Evolutionary conservation across 1,140 invertebrate genomes (phyloP), one percentile per base, ranked within the genome.

Genomic region (Saccostrea cuccullata): DNA sequence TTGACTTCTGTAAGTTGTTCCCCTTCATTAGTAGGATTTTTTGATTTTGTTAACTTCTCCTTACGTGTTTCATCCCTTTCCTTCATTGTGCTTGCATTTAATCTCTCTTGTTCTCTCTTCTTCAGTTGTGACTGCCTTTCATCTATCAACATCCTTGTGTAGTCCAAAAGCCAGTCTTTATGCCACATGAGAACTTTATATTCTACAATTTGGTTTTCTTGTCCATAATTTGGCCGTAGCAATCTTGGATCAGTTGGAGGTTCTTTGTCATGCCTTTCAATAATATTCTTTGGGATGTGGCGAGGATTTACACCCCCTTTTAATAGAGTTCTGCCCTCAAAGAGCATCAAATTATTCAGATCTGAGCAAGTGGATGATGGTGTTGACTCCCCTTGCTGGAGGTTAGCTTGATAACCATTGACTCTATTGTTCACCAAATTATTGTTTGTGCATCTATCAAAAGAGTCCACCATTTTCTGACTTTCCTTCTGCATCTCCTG

Each of bases 261-360:
- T 30, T 87, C 87, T 55, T 85, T 58, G 23, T 64, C 86, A 47
- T 55, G 26, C 84, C 89, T 91, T 13, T 87, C 77, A 9, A 92
- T 58, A 26, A 77, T 67, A 30, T 84, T 90, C 88, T 91, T 91
- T 3, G 91, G 90, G 70, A 91, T 90, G 84, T 91, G 91, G 60
- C 91, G 89, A 55, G 91, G 90, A 87, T 91, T 86, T 13, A 92
- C 90, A 88, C 90, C 90, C 17, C 91, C 91, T 88, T 91, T 92
- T 20, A 91, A 73, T 26, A 92, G 56, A 67, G 90, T 91, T 73
- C 90, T 89, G 17, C 90, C 90, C 89, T 92, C 90, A 91, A 91
- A 92, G 26, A 77, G 70, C 70, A 77, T 77, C 36, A 77, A 36
- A 77, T 11, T 30, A 77, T 36, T 36, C 23, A 36, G 70, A 12